Base-by-base conservation (phyloP, 2,888 invertebrate genomes). In the Spatulosminthurus flaviceps region DNA sequence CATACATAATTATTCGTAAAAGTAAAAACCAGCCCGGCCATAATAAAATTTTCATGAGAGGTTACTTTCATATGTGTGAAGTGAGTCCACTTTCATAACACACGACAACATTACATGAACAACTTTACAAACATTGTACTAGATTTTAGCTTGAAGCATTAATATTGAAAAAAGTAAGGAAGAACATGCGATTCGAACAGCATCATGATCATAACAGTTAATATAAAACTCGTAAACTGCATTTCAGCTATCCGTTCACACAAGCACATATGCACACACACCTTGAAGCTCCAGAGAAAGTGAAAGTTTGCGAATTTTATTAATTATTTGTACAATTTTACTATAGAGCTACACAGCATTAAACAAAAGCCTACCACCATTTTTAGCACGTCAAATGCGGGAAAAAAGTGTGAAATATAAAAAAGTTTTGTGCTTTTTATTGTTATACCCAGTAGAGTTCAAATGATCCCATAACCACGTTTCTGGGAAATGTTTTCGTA, bases 391-490 rank as follows among this genome's bases (percentile, higher is more conserved):
- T 4, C 1, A 26, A 26, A 69, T 69, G 60, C 16, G 16, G 16
- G 16, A 69, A 22, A 71, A 71, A 22, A 21, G 41, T 71, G 42
- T 42, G 29, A 43, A 42, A 24, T 51, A 43, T 7, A n/a, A n/a
- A n/a, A n/a, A n/a, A n/a, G n/a, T n/a, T n/a, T n/a, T n/a, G n/a
- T n/a, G n/a, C n/a, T 42, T 51, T 34, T 11, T 51, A 22, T 16
- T 19, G 4, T 7, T 24, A 60, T 71, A 78, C 78, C 78, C 78
- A 13, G 78, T 41, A n/a, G 28, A 16, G 41, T 67, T 43, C 28
- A 82, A 16, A 22, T 64, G 76, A 67, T 82, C 84, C 87, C 87
- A 87, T 7, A 87, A 81, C 87, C 87, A 87, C 2, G 87, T 87
- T 82, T 87, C 87, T 13, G 87, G 87, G 83, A 87, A 87, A 76